Conservation (phyloP, 2,888 invertebrate genomes). For the Sphaerophoria rueppellii region DNA sequence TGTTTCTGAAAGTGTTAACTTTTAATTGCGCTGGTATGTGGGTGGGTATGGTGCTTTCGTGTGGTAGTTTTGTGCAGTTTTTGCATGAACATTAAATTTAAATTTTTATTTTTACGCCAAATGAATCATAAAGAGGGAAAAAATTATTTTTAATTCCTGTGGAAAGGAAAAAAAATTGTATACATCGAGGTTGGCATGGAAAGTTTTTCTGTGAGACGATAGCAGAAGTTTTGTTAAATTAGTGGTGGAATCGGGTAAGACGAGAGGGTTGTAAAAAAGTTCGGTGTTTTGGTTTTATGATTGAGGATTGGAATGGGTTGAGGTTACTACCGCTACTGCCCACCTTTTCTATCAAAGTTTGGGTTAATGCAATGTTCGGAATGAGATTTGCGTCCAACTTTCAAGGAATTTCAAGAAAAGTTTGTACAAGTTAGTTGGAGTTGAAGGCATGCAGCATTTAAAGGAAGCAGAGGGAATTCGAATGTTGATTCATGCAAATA, state of each 20-base stretch:
- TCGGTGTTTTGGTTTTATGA: conserved; percentile 11
- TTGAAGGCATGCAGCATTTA: background rate
- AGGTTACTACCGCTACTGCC: conserved; percentile 2
- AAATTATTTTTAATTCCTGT: background rate
- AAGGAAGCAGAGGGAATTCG: background rate
- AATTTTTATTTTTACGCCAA: conserved; percentile 11
- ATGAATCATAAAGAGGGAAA: conserved; percentile 44
- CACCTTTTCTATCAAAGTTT: background rate
- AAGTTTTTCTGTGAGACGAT: conserved; percentile 8
- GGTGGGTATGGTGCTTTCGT: background rate
- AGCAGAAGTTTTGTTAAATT: conserved; percentile 29
- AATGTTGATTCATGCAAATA: too few relatives aligned
- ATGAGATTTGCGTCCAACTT: conserved; percentile 41
- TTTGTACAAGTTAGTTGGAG: conserved; percentile 29
- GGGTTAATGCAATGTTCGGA: conserved; percentile 12
- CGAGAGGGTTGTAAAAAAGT: background rate
- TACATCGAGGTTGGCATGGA: background rate
- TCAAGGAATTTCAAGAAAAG: conserved; percentile 18
- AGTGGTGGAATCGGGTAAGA: conserved; percentile 10
- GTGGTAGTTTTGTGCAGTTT: background rate
- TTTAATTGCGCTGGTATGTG: conserved; percentile 47
- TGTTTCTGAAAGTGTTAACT: conserved; percentile 46
- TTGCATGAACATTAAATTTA: conserved; percentile 44
- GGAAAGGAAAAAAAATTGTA: too few relatives aligned
- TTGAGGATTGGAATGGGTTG: conserved; percentile 24